Evolutionary conservation across 2,113 vertebrate genomes (phyloP).

Genomic region (Anser brachyrhynchus): DNA sequence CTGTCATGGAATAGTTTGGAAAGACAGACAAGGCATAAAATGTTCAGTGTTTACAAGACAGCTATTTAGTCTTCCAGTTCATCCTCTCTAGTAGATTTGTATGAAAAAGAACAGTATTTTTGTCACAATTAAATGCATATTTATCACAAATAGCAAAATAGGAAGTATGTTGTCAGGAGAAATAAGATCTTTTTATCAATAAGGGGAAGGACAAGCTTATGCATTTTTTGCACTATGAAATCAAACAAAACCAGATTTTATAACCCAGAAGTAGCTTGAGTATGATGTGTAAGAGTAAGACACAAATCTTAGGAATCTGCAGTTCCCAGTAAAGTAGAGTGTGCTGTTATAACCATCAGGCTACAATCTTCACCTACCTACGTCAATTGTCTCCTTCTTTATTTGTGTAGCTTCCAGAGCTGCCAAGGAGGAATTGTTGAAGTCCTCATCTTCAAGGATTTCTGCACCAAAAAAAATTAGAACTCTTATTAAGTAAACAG

Average conservation of each 20-base stretch:
- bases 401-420: slow-evolving; percentile 39
- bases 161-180: background rate
- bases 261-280: background rate
- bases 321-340: background rate
- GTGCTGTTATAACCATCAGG: background rate
- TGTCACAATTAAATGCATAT: background rate
- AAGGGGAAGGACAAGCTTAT: background rate
- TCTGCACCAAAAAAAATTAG: slow-evolving; percentile 6
- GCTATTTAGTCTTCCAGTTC: background rate
- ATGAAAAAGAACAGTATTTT: background rate
- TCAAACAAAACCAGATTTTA: background rate
- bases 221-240: background rate
- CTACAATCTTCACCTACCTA: slow-evolving; percentile 32
- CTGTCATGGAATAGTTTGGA: background rate
- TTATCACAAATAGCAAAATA: background rate
- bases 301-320: background rate
- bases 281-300: background rate
- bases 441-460: slow-evolving; percentile 40
- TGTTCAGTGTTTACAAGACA: background rate
- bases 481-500: background rate
- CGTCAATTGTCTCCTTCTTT: slow-evolving; percentile 57
- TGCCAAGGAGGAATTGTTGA: background rate
- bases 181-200: background rate
- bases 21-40: background rate
- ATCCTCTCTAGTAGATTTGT: background rate